Evolutionary conservation across 2,113 vertebrate species (phyloP), one percentile per base, ranked within the genome.

Genomic region (Dissostichus mawsoni): DNA sequence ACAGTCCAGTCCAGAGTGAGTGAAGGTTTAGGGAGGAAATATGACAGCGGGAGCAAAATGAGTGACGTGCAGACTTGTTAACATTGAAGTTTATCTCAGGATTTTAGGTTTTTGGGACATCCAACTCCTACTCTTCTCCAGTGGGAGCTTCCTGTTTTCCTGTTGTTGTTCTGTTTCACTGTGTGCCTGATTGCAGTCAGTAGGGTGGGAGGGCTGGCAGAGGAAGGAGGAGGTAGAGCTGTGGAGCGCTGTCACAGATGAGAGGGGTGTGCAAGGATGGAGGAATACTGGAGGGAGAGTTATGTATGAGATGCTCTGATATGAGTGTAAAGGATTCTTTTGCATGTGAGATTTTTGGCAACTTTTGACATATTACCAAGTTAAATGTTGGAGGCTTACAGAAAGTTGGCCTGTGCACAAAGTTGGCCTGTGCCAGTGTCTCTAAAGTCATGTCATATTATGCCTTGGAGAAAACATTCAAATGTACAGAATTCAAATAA

Each of bases 1-100:
- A 96, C 95, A 4, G 91, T 97, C 11, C 96, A 97, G 90, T 96
- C 96, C 71, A 96, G 92, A 94, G 97, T 97, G 92, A 95, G 88
- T 56, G 9, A 72, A 53, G 13, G 13, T 5, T 3, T 10, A 14
- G 17, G 17, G 23, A 3, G 20, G 56, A 25, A 41, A 59, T 44
- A 56, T 51, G n/a, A 36, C 14, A 9, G n/a, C 23, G 58, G 41
- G 51, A 63, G 41, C 18, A 44, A 50, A 61, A 13, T 18, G 25
- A 13, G 0, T 20, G 52, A 83, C 0, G 62, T 51, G 41, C 58
- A 70, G 17, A 11, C 18, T 36, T 59, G n/a, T 75, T 47, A 41
- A 70, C 68, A 64, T 33, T 68, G 11, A 56, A 44, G 44, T 33
- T 72, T 76, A 69, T 18, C 33, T 68, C 61, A 50, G 63, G 71